These are phyloP conservation scores for Melipona quadrifasciata DNA, from an alignment of 1,140 invertebrate species.

Conservation along the genomic window DNA sequence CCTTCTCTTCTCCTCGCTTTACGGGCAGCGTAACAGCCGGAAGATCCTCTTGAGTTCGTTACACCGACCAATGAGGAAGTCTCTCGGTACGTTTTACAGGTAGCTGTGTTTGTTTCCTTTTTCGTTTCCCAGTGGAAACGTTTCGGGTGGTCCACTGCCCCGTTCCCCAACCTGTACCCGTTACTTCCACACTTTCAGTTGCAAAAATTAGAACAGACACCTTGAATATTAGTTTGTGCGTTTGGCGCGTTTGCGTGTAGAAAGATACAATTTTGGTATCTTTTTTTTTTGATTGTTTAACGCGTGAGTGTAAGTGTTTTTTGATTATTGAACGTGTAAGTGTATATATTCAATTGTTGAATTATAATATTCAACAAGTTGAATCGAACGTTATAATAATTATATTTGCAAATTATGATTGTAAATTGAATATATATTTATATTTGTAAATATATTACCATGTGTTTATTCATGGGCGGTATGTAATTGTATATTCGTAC, in stretches of 20 bases:
- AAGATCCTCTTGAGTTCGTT: slow-evolving; percentile 26
- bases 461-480: too few species aligned
- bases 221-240: neutral
- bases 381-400: too few species aligned
- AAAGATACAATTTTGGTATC: neutral
- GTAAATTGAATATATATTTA: too few species aligned
- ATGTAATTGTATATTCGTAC: too few species aligned
- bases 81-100: slow-evolving; percentile 45
- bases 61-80: slow-evolving; percentile 37
- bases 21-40: neutral
- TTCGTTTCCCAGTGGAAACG: neutral
- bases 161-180: neutral
- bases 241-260: too few species aligned
- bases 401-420: too few species aligned
- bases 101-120: neutral
- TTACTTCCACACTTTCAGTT: neutral
- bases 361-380: too few species aligned
- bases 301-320: too few species aligned
- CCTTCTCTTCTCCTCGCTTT: slow-evolving; percentile 2
- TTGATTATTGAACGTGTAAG: too few species aligned
- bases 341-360: too few species aligned
- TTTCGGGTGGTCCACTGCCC: slow-evolving; percentile 52
- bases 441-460: too few species aligned
- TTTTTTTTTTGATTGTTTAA: neutral
- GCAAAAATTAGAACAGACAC: neutral